phyloP scores from a whole-genome alignment of 2,888 invertebrate genomes.

The Lydus trimaculatus region DNA sequence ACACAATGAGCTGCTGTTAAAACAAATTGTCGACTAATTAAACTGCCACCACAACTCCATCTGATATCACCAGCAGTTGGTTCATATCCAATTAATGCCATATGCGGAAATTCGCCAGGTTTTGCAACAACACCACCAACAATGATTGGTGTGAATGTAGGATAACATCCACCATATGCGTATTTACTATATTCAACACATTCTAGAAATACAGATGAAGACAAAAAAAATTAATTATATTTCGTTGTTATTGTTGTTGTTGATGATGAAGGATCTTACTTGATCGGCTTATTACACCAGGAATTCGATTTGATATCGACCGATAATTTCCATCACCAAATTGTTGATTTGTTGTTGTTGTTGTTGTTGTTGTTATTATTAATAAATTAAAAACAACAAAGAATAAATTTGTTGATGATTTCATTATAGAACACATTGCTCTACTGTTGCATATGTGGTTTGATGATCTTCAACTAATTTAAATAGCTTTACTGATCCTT shows the following conservation, averaged over 20 bases:
- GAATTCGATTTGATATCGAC: not conserved
- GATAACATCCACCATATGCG: slow-evolving; percentile 55
- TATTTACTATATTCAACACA: slow-evolving; percentile 59
- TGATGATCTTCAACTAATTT: not conserved
- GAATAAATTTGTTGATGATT: not conserved
- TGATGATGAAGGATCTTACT: no score
- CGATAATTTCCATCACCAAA: slow-evolving; percentile 18
- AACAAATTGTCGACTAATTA: slow-evolving; percentile 69
- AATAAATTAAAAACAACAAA: not conserved
- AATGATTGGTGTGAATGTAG: slow-evolving; percentile 57
- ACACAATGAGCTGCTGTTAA: slow-evolving; percentile 74
- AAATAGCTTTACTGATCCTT: not conserved
- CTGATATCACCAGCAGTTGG: slow-evolving; percentile 40
- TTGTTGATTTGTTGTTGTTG: not conserved
- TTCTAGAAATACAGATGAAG: slow-evolving; percentile 51
- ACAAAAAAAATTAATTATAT: not conserved
- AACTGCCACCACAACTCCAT: slow-evolving; percentile 71
- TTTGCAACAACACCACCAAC: slow-evolving; percentile 58
- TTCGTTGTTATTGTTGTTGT: not conserved
- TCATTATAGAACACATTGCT: not conserved
- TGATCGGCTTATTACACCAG: not conserved
- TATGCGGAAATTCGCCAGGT: slow-evolving; percentile 25
- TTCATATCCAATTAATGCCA: slow-evolving; percentile 21
- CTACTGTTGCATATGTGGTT: not conserved
- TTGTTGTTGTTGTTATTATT: not conserved